Evolutionary conservation across 2,888 invertebrate species (phyloP), one percentile per base, ranked within the genome.

Genomic region (Amphimallon solstitiale): DNA sequence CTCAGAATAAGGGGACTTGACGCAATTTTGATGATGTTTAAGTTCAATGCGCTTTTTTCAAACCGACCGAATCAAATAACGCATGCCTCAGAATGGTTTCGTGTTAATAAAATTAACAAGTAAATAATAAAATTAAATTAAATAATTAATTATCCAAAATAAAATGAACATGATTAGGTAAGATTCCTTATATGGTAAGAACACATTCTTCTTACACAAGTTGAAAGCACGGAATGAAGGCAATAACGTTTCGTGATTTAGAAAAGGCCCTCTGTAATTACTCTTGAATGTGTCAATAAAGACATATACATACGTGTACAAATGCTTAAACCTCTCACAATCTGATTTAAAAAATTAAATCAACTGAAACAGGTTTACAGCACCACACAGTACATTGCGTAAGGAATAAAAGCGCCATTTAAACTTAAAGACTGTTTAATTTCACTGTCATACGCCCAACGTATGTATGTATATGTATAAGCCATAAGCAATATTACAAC

Each of bases 361-460:
- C 43, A 6, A 59, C 6, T 14, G 40, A 40, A 59, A 59, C 56
- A 43, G 56, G 56, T 59, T 59, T 59, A 17, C 10, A 3, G 21
- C 4, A 15, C 23, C 23, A 17, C 7, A 21, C 38, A 21, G 43
- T 43, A 43, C 14, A 29, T 59, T 59, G 43, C 43, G 56, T 43
- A 59, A 59, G 37, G 4, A 21, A 54, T 21, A 54, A 54, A 38
- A 21, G 43, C 56, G 43, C 40, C 29, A 29, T 59, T 59, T 45
- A 59, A 56, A 59, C 43, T 34, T 59, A n/a, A 43, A 43, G 56
- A 59, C 29, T 45, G 56, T 54, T 54, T 54, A 59, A 29, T 59
- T 59, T 29, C 43, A 43, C 43, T 6, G 56, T 29, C 29, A 29
- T 29, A 54, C 17, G 3, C 4, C 21, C 29, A 15, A 34, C 10